Evolutionary conservation across 2,113 vertebrate genomes (phyloP).

Genomic region (Acrocephalus arundinaceus): DNA sequence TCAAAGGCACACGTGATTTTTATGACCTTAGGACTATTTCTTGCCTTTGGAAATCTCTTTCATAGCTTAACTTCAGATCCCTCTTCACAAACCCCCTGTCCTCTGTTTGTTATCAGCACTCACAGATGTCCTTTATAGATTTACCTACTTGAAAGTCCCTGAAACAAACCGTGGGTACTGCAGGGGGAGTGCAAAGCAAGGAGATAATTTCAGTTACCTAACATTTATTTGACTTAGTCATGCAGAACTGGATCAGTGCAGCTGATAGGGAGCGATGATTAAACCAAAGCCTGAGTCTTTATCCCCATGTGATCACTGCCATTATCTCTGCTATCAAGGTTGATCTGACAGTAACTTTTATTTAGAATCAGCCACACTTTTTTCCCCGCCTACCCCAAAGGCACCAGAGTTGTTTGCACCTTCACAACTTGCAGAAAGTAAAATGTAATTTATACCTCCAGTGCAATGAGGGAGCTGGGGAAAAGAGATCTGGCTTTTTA

Average conservation of each 20-base stretch:
- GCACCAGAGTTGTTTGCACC: constrained; percentile 7
- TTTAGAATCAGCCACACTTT: constrained; percentile 33
- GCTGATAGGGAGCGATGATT: constrained; percentile 36
- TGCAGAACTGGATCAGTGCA: not conserved
- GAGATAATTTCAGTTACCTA: constrained; percentile 56
- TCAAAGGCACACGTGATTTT: constrained; percentile 13
- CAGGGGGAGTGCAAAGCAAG: not conserved
- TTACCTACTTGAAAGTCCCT: not conserved
- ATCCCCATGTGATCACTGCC: constrained; percentile 54
- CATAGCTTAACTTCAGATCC: not conserved
- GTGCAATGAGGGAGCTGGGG: not conserved
- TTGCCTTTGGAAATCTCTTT: not conserved
- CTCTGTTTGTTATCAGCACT: not conserved
- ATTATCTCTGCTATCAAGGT: constrained; percentile 64
- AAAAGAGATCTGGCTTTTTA: not conserved
- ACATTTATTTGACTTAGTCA: constrained; percentile 55
- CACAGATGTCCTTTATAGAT: not conserved
- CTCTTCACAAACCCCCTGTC: not conserved
- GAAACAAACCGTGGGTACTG: not conserved
- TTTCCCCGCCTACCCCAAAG: not conserved
- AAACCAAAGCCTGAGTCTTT: constrained; percentile 48
- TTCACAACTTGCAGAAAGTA: not conserved
- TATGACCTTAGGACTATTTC: not conserved
- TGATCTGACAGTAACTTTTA: constrained; percentile 71
- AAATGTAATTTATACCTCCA: not conserved